Conservation (phyloP, 64 coral and sea anemone species). For the Porites lutea region DNA sequence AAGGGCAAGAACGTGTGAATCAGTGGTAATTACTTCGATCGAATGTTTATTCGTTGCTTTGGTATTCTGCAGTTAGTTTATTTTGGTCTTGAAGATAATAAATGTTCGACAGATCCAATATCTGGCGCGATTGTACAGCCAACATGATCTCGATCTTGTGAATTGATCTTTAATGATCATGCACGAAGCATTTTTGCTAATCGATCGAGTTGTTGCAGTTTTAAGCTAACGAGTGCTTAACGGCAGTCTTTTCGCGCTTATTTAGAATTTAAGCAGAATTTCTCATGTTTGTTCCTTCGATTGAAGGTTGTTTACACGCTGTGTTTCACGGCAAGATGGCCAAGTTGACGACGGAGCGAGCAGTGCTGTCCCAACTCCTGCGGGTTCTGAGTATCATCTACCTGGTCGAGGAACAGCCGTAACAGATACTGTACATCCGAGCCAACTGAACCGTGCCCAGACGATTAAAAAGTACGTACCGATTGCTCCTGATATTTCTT, state of each 20-base stretch:
- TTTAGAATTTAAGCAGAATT: neutral
- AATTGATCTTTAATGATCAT: neutral
- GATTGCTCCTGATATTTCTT: constrained; percentile 4
- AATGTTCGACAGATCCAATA: neutral
- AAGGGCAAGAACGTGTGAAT: constrained; percentile 27
- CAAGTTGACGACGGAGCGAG: neutral
- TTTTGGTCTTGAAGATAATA: neutral
- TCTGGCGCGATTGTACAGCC: neutral
- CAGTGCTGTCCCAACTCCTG: constrained; percentile 11
- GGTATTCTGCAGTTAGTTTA: neutral
- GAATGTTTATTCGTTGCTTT: neutral
- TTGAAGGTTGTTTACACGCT: constrained; percentile 22
- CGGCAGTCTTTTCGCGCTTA: neutral
- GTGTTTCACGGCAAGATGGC: constrained; percentile 17
- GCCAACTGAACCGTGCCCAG: constrained; percentile 37
- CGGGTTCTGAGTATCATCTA: constrained; percentile 44
- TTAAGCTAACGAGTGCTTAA: neutral
- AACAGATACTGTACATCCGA: neutral
- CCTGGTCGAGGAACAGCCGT: neutral
- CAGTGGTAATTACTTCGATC: constrained; percentile 20
- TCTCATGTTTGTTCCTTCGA: neutral
- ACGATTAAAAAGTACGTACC: constrained; percentile 60
- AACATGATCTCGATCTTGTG: neutral
- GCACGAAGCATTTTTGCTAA: neutral
- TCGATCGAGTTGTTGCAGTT: neutral